A percentile compares a stretch with the other conserved stretches of the same genome.
These are phyloP conservation scores for Catocala fraxini DNA, from an alignment of 2,888 invertebrate genomes.

Conservation along the genomic window DNA sequence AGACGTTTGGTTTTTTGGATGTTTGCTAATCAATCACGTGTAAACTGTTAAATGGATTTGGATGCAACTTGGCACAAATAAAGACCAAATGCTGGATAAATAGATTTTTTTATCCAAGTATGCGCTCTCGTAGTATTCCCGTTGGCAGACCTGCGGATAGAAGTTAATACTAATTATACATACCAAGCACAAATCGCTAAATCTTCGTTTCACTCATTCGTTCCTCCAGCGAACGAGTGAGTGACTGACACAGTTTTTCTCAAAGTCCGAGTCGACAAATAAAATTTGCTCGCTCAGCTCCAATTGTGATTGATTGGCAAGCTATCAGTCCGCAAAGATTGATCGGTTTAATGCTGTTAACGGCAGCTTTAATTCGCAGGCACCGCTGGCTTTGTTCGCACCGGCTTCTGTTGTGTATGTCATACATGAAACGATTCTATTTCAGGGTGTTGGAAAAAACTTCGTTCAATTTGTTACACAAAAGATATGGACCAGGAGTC, in stretches of 20 bases:
- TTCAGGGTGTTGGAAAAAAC: neutral
- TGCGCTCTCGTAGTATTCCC: too few species aligned
- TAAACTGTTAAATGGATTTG: too few species aligned
- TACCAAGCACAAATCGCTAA: neutral
- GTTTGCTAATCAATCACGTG: too few species aligned
- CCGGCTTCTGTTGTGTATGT: slow-evolving; percentile 2
- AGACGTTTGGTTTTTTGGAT: too few species aligned
- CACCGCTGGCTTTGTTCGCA: slow-evolving; percentile 8
- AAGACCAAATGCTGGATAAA: too few species aligned
- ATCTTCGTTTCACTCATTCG: neutral
- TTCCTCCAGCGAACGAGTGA: too few species aligned
- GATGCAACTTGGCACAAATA: too few species aligned
- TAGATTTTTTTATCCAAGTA: too few species aligned
- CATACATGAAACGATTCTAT: slow-evolving; percentile 9
- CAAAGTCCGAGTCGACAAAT: slow-evolving; percentile 5
- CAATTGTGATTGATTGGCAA: slow-evolving; percentile 43
- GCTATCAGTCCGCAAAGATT: slow-evolving; percentile 40
- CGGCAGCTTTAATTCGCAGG: slow-evolving; percentile 23
- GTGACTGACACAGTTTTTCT: slow-evolving; percentile 4
- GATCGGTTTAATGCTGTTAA: slow-evolving; percentile 31
- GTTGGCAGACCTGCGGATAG: too few species aligned
- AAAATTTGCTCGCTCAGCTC: slow-evolving; percentile 33
- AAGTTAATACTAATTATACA: too few species aligned
- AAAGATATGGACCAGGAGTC: neutral
- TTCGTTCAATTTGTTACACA: neutral